phyloP scores from a whole-genome alignment of 2,888 invertebrate genomes.

The Drosophila nr. medialis region DNA sequence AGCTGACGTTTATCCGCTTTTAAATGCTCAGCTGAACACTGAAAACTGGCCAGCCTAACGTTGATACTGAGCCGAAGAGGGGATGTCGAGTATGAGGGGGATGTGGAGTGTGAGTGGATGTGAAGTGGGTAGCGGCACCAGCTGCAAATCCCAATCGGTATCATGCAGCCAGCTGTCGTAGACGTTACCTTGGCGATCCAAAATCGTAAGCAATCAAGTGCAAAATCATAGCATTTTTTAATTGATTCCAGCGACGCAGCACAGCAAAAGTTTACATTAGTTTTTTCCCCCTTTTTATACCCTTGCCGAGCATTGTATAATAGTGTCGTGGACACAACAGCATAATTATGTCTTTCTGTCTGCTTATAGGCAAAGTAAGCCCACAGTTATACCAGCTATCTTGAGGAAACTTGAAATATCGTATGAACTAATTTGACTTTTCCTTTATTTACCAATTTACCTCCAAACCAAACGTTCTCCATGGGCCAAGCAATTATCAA shows the following conservation, averaged over 20 bases:
- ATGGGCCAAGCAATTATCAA: background rate
- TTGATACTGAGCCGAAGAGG: background rate
- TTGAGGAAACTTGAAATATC: background rate
- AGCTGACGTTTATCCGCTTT: conserved; percentile 42
- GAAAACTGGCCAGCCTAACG: background rate
- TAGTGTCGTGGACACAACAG: background rate
- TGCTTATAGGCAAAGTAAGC: background rate
- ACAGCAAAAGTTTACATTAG: conserved; percentile 40
- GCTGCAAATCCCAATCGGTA: conserved; percentile 40
- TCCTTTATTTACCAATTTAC: background rate
- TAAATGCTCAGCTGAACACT: conserved; percentile 32
- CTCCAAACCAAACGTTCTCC: background rate
- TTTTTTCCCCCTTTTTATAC: conserved; percentile 17
- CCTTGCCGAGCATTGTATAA: background rate
- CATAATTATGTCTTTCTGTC: background rate
- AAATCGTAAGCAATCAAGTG: conserved; percentile 72
- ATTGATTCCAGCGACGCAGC: conserved; percentile 62
- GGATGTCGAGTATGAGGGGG: background rate
- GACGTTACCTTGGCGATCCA: conserved; percentile 63
- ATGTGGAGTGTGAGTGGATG: background rate
- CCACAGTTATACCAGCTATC: background rate
- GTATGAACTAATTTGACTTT: background rate
- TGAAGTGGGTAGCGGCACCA: background rate
- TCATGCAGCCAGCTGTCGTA: conserved; percentile 13
- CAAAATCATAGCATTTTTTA: conserved; percentile 78